Base-by-base conservation (phyloP, 2,797 vertebrate species). In the Ataeniobius toweri region DNA sequence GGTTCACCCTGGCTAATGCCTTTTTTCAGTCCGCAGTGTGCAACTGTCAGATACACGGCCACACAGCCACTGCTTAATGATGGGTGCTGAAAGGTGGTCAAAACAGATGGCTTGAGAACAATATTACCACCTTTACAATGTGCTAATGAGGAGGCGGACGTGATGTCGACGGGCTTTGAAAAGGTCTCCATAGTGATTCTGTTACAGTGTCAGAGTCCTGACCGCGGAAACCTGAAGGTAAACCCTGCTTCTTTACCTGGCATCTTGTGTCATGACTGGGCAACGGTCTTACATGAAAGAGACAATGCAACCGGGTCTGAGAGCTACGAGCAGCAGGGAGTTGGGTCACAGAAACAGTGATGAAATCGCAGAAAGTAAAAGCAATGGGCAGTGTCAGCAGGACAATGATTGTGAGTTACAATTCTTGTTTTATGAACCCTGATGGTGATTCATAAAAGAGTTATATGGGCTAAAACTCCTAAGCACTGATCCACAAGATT, bases 111-210 rank as follows among this genome's bases (percentile, higher is more conserved):
- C 80, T 58, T 82, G 65, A 83, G 86, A 88, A 90, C 78, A 87
- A 88, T 81, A 87, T 69, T 79, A 67, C 76, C 83, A 88, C 89
- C 86, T 92, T 89, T 82, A 85, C 85, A 85, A 92, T 84, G 86
- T 90, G 86, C 75, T 94, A 94, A 95, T 93, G 88, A 91, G 85
- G 48, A 48, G 31, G 24, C 24, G 10, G 79, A 83, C 83, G 78
- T 80, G 81, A 92, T 87, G 86, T 88, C 77, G 81, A 82, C 76
- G 61, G 82, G 82, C 82, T 82, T 87, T 90, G 77, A 85, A 83
- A 85, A 77, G 85, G 94, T 95, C 92, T 84, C 87, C 91, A 91
- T 91, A 75, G 91, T 56, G 91, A 93, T 75, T 77, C 46, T 61
- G 81, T 39, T 85, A 85, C 88, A 85, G 82, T 63, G 83, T 80